phyloP scores from a whole-genome alignment of 1,140 invertebrate species.

The Drosophila kikkawai region DNA sequence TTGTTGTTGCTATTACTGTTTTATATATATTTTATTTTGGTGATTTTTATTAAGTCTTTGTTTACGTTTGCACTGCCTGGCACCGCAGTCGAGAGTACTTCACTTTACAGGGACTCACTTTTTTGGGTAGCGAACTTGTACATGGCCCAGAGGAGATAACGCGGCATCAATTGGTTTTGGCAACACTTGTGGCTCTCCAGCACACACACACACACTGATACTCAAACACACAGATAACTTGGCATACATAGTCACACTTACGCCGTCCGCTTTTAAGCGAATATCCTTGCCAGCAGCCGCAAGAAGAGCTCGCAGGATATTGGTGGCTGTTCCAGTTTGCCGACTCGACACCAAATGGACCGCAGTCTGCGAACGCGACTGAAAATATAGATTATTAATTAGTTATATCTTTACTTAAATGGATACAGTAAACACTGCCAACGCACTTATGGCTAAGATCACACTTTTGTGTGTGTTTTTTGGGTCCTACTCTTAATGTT shows the following conservation, averaged over 20 bases:
- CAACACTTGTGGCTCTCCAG: conserved; percentile 67
- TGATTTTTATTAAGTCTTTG: conserved; percentile 76
- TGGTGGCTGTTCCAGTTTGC: conserved; percentile 95
- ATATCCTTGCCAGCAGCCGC: conserved; percentile 95
- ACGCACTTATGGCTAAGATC: conserved; percentile 8
- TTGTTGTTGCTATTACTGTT: conserved; percentile 36
- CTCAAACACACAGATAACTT: conserved; percentile 9
- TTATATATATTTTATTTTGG: conserved; percentile 34
- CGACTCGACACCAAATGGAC: conserved; percentile 96
- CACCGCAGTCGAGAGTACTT: conserved; percentile 68
- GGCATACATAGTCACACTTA: conserved; percentile 86
- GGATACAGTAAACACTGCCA: conserved; percentile 6
- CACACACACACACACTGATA: conserved; percentile 4
- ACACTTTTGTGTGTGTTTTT: conserved; percentile 25
- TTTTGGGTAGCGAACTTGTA: neutral
- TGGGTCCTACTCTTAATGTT: conserved; percentile 28
- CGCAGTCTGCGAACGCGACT: conserved; percentile 91
- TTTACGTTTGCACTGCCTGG: conserved; percentile 83
- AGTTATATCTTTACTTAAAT: conserved; percentile 3
- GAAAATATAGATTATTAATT: conserved; percentile 30
- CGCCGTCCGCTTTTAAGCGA: conserved; percentile 92
- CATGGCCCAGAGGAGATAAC: conserved; percentile 30
- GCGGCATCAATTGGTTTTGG: conserved; percentile 39
- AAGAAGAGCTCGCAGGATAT: conserved; percentile 93
- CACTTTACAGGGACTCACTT: conserved; percentile 23